Evolutionary conservation across 2,888 invertebrate genomes (phyloP).

Genomic region (Erebia ligea): DNA sequence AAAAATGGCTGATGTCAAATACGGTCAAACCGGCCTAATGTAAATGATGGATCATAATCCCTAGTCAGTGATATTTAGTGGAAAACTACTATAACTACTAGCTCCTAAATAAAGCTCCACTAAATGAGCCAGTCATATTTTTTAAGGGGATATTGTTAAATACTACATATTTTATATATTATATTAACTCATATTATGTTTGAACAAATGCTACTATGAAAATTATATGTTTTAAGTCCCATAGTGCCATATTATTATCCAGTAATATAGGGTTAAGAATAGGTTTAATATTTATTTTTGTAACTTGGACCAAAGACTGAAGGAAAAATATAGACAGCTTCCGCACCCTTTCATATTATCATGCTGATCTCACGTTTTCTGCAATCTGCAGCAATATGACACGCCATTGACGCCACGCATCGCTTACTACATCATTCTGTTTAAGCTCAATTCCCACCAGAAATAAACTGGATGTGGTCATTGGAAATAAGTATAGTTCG

Average conservation of each 20-base stretch:
- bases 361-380: neutral
- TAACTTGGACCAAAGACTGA: constrained; percentile 7
- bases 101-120: constrained; percentile 31
- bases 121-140: constrained; percentile 28
- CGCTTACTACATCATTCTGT: too few relatives aligned
- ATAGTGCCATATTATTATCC: constrained; percentile 68
- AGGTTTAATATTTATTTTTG: constrained; percentile 28
- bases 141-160: constrained; percentile 35
- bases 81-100: constrained; percentile 22
- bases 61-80: constrained; percentile 31
- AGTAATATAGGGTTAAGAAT: constrained; percentile 39
- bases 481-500: too few relatives aligned
- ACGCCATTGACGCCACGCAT: too few relatives aligned
- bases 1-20: too few relatives aligned
- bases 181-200: constrained; percentile 21
- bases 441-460: too few relatives aligned
- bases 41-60: constrained; percentile 8
- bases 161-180: constrained; percentile 42
- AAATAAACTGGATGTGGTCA: too few relatives aligned
- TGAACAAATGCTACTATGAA: constrained; percentile 66
- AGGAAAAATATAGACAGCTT: neutral
- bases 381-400: too few relatives aligned
- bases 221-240: constrained; percentile 76
- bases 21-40: too few relatives aligned
- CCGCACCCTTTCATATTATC: neutral